Evolutionary conservation across 1,140 invertebrate species (phyloP), one percentile per base, ranked within the genome.

Genomic region (Pygmarrhopalites habei): DNA sequence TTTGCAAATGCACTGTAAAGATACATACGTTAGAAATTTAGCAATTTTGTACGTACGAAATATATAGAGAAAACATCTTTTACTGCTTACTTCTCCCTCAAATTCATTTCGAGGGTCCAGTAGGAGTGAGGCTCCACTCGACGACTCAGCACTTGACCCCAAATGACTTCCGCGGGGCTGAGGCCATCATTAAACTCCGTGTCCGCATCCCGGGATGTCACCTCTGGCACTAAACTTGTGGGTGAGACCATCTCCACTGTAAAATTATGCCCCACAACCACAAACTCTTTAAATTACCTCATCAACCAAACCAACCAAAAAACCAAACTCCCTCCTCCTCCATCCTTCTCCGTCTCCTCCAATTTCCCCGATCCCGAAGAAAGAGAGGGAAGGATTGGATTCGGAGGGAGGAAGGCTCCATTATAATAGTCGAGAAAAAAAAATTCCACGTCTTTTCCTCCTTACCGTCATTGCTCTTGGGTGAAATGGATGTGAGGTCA

Each of bases 401-500:
- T 12, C 39, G n/a, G 39, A n/a, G 39, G 39, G n/a, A 41, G n/a
- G 10, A 12, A 41, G 39, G 39, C 39, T n/a, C 10, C n/a, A n/a
- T n/a, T 41, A 41, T 41, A n/a, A 41, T 12, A 41, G 10, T 41
- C n/a, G n/a, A 12, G n/a, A 41, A 41, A n/a, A n/a, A 12, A 41
- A n/a, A 10, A 41, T 10, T 41, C 10, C 39, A 41, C n/a, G 39
- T 10, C 10, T 12, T 17, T 32, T 17, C 53, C 23, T 15, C 21
- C 55, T 58, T 66, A 71, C 69, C 66, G 60, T 71, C 66, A 62
- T 46, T 68, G 28, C 53, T 61, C 61, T 64, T 71, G 12, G 69
- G 69, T 29, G 69, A 66, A 62, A 68, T 68, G 53, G 69, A 71
- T 30, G 69, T 71, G 41, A 66, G 66, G 64, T 71, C 69, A 66